These are phyloP conservation scores for Resseliella maxima DNA, from an alignment of 2,888 invertebrate species.

Conservation along the genomic window DNA sequence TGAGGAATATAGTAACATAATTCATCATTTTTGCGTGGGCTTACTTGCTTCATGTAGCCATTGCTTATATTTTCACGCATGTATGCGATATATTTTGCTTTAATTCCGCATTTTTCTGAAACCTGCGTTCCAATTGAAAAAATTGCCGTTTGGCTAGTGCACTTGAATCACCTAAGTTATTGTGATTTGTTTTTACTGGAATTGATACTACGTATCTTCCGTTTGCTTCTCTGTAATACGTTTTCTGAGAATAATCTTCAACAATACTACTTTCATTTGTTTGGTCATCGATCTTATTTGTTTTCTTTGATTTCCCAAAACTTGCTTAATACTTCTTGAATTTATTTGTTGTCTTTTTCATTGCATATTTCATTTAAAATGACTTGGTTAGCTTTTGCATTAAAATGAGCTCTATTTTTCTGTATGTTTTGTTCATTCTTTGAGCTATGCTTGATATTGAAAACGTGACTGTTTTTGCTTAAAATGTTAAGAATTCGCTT, in stretches of 20 bases:
- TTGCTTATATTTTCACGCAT: not conserved
- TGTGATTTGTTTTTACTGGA: not conserved
- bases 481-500: too few species aligned
- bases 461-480: too few species aligned
- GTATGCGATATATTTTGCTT: not conserved
- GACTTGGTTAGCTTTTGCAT: too few species aligned
- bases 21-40: not conserved
- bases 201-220: conserved; percentile 6
- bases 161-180: not conserved
- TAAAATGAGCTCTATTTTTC: not conserved
- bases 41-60: not conserved
- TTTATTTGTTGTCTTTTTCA: not conserved
- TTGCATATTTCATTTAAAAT: too few species aligned
- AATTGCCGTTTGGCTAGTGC: not conserved
- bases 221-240: not conserved
- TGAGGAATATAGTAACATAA: not conserved
- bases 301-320: conserved; percentile 8
- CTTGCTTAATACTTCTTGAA: not conserved
- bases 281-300: not conserved
- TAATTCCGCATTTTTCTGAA: not conserved
- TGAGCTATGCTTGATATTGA: too few species aligned
- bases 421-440: not conserved
- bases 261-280: not conserved
- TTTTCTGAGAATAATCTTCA: not conserved
- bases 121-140: not conserved